phyloP scores from a whole-genome alignment of 2,797 vertebrate genomes.

The Euthynnus affinis region DNA sequence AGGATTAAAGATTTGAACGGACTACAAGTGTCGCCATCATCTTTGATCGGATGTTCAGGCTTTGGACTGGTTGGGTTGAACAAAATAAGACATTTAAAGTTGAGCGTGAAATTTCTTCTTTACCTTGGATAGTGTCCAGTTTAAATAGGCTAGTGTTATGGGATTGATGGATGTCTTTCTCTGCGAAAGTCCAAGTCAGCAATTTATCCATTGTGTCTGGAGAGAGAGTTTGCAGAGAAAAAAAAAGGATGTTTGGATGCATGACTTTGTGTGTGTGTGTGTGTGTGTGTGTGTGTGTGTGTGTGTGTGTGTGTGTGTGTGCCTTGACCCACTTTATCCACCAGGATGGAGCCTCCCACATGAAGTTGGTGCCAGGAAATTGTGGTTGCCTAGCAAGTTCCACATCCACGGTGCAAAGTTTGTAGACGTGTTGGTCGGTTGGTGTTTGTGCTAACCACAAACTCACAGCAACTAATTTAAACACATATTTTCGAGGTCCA shows the following conservation, averaged over 20 bases:
- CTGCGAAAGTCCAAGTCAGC: not conserved
- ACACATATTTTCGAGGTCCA: conserved; percentile 12
- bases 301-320: conserved; percentile 8
- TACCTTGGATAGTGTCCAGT: no score
- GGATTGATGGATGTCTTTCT: not conserved
- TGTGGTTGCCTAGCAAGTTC: conserved; percentile 75
- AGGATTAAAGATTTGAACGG: no score
- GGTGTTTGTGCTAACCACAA: conserved; percentile 4
- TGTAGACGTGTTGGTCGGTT: conserved; percentile 53
- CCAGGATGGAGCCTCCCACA: conserved; percentile 64
- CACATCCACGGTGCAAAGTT: conserved; percentile 69
- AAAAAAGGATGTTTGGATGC: conserved; percentile 17
- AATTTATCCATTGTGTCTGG: not conserved
- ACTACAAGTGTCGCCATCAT: no score
- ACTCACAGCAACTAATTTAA: not conserved
- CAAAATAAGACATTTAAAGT: no score
- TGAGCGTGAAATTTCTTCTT: no score
- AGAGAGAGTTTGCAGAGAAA: not conserved
- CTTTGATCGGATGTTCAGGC: no score
- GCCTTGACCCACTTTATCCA: conserved; percentile 52
- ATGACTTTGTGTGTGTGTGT: not conserved
- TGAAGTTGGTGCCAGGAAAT: conserved; percentile 65
- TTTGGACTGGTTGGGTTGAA: no score
- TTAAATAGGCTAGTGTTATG: not conserved
- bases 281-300: not conserved